phyloP scores from a whole-genome alignment of 2,888 invertebrate genomes.

The Schizaphis graminum region DNA sequence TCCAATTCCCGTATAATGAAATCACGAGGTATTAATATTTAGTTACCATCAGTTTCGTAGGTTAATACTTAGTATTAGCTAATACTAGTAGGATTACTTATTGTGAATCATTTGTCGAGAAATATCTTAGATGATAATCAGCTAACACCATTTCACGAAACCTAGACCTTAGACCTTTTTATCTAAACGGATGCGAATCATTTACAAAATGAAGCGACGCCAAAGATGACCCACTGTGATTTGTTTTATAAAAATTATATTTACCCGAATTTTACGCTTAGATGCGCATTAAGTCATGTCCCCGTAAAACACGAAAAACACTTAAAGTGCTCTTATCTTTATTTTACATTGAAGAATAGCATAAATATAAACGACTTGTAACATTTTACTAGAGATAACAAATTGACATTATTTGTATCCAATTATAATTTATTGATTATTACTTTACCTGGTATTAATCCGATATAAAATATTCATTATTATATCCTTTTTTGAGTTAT shows the following conservation, averaged over 20 bases:
- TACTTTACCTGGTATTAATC: not conserved
- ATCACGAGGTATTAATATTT: conserved; percentile 16
- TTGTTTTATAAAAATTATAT: not conserved
- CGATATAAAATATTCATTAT: not conserved
- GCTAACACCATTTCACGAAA: not conserved
- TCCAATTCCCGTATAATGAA: not conserved
- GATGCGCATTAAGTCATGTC: not conserved
- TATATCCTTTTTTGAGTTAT: not conserved
- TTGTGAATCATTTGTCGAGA: not conserved
- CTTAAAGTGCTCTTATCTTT: not conserved
- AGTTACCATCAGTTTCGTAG: not conserved
- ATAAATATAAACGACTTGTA: not conserved
- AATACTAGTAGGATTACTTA: not conserved
- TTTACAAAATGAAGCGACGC: not conserved
- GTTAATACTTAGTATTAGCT: not conserved
- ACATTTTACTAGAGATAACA: not conserved
- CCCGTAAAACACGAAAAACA: not conserved
- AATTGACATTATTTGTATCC: not conserved
- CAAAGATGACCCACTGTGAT: not conserved
- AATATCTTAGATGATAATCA: not conserved
- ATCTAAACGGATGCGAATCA: not conserved
- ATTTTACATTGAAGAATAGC: not conserved
- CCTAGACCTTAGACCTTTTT: too few species aligned
- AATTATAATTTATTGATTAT: not conserved
- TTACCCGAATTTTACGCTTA: not conserved